Conservation (phyloP, 2,113 vertebrate genomes). For the Phylloscopus trochiloides region DNA sequence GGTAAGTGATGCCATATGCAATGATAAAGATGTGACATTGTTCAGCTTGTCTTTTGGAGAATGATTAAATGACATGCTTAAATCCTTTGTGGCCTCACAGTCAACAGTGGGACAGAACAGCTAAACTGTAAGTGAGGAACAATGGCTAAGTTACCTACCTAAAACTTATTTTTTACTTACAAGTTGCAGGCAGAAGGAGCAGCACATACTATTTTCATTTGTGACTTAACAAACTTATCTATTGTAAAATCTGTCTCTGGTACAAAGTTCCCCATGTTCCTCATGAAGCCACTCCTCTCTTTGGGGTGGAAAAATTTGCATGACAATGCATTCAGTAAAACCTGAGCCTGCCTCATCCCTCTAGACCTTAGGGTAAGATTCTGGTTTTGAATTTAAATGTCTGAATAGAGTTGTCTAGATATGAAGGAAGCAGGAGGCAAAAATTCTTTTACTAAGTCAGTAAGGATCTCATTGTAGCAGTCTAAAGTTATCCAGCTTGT, state of each 20-base stretch:
- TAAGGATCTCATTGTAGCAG: background rate
- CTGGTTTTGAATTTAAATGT: background rate
- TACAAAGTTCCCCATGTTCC: background rate
- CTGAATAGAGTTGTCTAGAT: background rate
- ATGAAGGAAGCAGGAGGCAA: background rate
- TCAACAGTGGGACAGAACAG: background rate
- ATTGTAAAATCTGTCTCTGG: background rate
- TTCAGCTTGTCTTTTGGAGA: conserved; percentile 49
- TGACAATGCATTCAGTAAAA: background rate
- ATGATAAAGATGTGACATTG: conserved; percentile 60
- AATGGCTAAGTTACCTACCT: background rate
- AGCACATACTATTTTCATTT: background rate
- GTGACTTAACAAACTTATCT: background rate
- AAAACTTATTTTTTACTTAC: background rate
- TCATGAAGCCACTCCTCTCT: background rate
- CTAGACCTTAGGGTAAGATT: background rate
- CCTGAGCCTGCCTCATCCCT: background rate
- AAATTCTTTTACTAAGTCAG: background rate
- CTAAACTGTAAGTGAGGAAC: background rate
- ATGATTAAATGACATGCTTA: conserved; percentile 45
- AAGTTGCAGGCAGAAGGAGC: background rate
- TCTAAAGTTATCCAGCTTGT: background rate
- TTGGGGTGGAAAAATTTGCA: background rate
- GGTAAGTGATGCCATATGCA: conserved; percentile 59
- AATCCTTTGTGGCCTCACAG: conserved; percentile 49